phyloP scores from a whole-genome alignment of 1,140 invertebrate species.

The Hetaerina americana region DNA sequence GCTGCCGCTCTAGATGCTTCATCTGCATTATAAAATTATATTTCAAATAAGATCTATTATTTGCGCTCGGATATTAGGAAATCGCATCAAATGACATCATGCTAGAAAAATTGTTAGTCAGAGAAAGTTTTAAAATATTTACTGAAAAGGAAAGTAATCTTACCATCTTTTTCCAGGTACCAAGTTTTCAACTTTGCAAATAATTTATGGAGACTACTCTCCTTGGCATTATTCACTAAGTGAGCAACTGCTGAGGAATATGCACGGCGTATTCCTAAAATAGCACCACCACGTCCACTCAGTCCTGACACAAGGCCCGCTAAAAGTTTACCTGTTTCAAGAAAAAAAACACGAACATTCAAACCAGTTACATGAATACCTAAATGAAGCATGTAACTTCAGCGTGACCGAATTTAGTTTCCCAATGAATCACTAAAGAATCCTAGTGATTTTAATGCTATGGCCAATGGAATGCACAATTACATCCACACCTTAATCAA shows the following conservation, averaged over 20 bases:
- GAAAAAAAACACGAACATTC: too few relatives aligned
- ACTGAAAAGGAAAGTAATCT: conserved; percentile 4
- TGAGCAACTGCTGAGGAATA: conserved; percentile 73
- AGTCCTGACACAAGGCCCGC: conserved; percentile 58
- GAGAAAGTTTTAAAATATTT: conserved; percentile 2
- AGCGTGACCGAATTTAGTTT: too few relatives aligned
- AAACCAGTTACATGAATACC: too few relatives aligned
- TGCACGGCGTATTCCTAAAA: conserved; percentile 49
- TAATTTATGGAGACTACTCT: conserved; percentile 72
- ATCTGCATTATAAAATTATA: conserved; percentile 32
- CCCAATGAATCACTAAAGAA: too few relatives aligned
- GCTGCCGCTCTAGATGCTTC: conserved; percentile 57
- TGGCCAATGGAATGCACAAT: too few relatives aligned
- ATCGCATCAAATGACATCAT: too few relatives aligned
- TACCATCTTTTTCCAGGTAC: conserved; percentile 62
- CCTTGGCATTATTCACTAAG: conserved; percentile 73
- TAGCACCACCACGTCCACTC: conserved; percentile 64
- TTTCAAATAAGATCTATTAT: too few relatives aligned
- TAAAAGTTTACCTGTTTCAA: background rate
- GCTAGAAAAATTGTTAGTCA: too few relatives aligned
- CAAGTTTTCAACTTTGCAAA: conserved; percentile 64
- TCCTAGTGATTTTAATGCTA: too few relatives aligned
- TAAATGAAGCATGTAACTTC: too few relatives aligned
- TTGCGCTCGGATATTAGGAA: too few relatives aligned
- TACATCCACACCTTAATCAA: too few relatives aligned